Evolutionary conservation across 2,888 invertebrate genomes (phyloP), one percentile per base, ranked within the genome.

Genomic region (Eudemis profundana): DNA sequence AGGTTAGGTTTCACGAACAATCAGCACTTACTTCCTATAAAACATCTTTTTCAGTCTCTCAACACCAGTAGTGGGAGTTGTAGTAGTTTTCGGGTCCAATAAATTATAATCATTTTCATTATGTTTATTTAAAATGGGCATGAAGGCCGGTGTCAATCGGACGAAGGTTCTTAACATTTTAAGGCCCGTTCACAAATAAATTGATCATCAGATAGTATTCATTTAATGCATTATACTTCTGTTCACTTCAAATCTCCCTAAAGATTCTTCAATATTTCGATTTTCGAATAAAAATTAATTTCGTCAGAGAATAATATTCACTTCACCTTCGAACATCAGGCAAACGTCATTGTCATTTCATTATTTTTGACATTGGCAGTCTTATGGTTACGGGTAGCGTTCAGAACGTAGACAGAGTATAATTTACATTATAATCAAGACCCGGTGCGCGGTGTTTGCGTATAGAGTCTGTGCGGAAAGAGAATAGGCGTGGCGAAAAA

Each of bases 31-130:
- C 93, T 89, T 86, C 70, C 68, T 79, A 23, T 73, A 70, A 72
- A 88, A 93, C 89, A 93, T 93, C 69, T 75, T 73, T 72, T 89
- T 90, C 1, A 93, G 81, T 74, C 93, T 83, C 0, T 92, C 92
- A 85, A 89, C 88, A 33, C 93, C 93, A 29, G 89, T 89, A 73
- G 85, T 77, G 14, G 78, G 73, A 3, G 63, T 33, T 51, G 63
- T 54, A 19, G 47, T 33, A 19, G n/a, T 1, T 1, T 69, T 65
- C 15, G 53, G 66, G 29, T 77, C 69, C 0, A 84, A 56, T 33
- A 70, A 19, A 77, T 87, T 76, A 3, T 73, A 59, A 73, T 90
- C 90, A 69, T 82, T 73, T 68, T 75, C 71, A 61, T 75, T 76
- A 36, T 69, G 66, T 8, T 65, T 61, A 5, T 61, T 66, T 61